A percentile compares a stretch with the other conserved stretches of the same genome.
These are phyloP conservation scores for Xiphydria camelus DNA, from an alignment of 2,888 invertebrate species.

Conservation along the genomic window DNA sequence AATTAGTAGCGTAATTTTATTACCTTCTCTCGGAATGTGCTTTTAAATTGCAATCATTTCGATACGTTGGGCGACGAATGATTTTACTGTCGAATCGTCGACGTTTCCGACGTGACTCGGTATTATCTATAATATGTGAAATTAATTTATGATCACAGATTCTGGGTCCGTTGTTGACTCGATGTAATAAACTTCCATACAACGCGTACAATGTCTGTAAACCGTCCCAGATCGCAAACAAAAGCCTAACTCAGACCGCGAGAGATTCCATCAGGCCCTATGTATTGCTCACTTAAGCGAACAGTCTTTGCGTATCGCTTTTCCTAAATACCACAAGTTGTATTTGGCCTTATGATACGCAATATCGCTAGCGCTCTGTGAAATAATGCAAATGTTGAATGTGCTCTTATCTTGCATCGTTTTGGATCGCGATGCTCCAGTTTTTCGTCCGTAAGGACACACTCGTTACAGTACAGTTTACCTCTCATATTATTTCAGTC, in stretches of 20 bases:
- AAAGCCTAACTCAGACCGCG: constrained; percentile 44
- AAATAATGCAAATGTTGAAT: constrained; percentile 38
- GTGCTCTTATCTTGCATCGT: constrained; percentile 25
- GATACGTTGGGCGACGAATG: no score
- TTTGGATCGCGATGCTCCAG: constrained; percentile 14
- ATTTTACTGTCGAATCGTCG: no score
- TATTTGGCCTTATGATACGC: constrained; percentile 31
- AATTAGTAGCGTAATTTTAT: no score
- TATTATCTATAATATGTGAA: neutral
- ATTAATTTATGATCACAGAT: constrained; percentile 7
- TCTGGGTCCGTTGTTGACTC: constrained; percentile 30
- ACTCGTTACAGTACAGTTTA: neutral
- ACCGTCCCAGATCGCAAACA: constrained; percentile 39
- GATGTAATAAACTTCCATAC: no score
- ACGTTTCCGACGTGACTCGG: neutral
- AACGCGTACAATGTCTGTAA: no score
- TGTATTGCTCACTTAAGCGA: constrained; percentile 40
- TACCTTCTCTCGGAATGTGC: neutral
- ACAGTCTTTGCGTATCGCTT: constrained; percentile 31
- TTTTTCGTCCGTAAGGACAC: neutral
- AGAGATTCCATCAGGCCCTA: constrained; percentile 37
- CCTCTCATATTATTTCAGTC: neutral
- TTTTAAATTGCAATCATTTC: no score
- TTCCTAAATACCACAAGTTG: constrained; percentile 29
- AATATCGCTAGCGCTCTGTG: constrained; percentile 25